These are phyloP conservation scores for Patella caerulea DNA, from an alignment of 2,888 invertebrate genomes.

Conservation along the genomic window DNA sequence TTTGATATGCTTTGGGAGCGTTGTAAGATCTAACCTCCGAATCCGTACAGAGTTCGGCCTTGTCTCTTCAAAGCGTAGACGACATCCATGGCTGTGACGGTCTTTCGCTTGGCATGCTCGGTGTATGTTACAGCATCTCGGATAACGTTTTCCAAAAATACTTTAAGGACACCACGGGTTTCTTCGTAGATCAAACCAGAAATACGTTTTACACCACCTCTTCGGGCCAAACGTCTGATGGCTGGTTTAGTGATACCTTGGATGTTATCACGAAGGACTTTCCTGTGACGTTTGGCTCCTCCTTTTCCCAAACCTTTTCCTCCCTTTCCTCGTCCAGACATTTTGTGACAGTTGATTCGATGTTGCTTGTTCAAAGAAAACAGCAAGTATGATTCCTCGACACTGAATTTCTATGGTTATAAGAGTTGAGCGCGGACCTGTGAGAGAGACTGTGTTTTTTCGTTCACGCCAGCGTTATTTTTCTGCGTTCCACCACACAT, in stretches of 20 bases:
- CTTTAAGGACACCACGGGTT: slow-evolving; percentile 83
- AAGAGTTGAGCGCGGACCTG: no score
- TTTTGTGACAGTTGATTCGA: neutral
- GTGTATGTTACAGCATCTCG: slow-evolving; percentile 90
- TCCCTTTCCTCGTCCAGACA: slow-evolving; percentile 74
- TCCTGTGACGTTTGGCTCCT: slow-evolving; percentile 87
- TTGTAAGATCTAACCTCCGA: slow-evolving; percentile 19
- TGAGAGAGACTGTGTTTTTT: no score
- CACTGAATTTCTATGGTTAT: no score
- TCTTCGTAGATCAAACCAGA: slow-evolving; percentile 80
- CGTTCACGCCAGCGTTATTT: no score
- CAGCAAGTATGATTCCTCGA: no score
- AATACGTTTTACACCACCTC: slow-evolving; percentile 78
- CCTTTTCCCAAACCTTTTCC: slow-evolving; percentile 85
- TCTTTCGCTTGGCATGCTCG: slow-evolving; percentile 89
- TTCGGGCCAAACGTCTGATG: slow-evolving; percentile 81
- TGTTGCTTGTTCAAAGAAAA: neutral
- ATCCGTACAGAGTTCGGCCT: slow-evolving; percentile 26
- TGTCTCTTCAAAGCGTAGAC: slow-evolving; percentile 75
- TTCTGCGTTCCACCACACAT: no score
- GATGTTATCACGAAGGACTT: slow-evolving; percentile 83
- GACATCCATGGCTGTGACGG: slow-evolving; percentile 90
- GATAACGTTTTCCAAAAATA: slow-evolving; percentile 87
- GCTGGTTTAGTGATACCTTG: slow-evolving; percentile 86
- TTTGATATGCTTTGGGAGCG: no score